A percentile compares a stretch with the other conserved stretches of the same genome.
phyloP scores from a whole-genome alignment of 1,140 invertebrate species.

The Zaprionus kolodkinae region DNA sequence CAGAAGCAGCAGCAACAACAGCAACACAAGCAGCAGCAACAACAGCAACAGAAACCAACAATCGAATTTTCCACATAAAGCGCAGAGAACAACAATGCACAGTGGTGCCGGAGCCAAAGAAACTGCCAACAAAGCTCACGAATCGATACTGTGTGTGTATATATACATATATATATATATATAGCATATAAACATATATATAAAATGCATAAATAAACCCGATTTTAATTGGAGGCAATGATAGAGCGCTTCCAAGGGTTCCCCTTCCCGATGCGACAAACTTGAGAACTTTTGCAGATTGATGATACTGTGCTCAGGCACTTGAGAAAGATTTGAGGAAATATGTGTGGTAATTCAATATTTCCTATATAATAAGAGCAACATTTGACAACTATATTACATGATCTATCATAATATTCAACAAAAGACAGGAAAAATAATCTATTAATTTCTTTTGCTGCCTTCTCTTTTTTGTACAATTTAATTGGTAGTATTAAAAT shows the following conservation, averaged over 20 bases:
- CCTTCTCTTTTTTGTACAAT: too few species aligned
- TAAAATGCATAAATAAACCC: not conserved
- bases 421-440: too few species aligned
- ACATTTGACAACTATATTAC: too few species aligned
- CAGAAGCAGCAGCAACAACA: constrained; percentile 19
- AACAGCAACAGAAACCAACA: constrained; percentile 40
- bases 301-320: not conserved
- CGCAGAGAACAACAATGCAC: constrained; percentile 29
- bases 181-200: not conserved
- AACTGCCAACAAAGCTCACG: constrained; percentile 6
- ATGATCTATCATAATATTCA: too few species aligned
- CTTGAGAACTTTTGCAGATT: not conserved
- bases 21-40: constrained; percentile 24
- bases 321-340: not conserved
- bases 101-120: constrained; percentile 10
- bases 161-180: not conserved
- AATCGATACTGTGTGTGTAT: not conserved
- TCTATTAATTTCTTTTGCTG: too few species aligned
- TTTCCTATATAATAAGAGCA: too few species aligned
- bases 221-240: constrained; percentile 1
- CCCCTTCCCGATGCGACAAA: too few species aligned
- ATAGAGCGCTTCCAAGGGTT: not conserved
- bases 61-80: constrained; percentile 38
- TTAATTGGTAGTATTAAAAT: too few species aligned
- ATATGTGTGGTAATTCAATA: too few species aligned